phyloP scores from a whole-genome alignment of 2,113 vertebrate species.

The Microcebus jonahi region DNA sequence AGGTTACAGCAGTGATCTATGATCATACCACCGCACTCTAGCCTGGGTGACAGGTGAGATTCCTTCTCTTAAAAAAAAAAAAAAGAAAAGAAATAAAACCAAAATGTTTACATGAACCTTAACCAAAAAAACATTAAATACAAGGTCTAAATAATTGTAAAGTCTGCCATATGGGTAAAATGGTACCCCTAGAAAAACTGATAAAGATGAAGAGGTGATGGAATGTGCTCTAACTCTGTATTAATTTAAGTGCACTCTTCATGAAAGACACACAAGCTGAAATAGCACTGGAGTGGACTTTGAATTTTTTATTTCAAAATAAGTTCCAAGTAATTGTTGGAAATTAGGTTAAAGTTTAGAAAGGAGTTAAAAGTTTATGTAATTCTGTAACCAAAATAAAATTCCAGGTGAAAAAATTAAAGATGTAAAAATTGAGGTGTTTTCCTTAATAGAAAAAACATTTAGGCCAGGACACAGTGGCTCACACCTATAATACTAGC shows the following conservation, averaged over 20 bases:
- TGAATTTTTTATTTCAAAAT: constrained; percentile 28
- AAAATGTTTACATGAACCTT: not conserved
- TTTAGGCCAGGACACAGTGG: too few relatives aligned
- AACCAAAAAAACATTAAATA: not conserved
- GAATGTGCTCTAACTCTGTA: not conserved
- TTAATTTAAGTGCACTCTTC: not conserved
- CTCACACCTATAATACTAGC: too few relatives aligned
- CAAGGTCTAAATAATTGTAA: not conserved
- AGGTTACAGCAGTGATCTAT: too few relatives aligned
- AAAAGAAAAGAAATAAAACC: not conserved
- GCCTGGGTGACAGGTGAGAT: too few relatives aligned
- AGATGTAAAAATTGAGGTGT: not conserved
- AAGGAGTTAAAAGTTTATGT: not conserved
- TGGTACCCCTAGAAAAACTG: not conserved
- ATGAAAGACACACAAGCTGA: not conserved
- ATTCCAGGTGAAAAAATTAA: not conserved
- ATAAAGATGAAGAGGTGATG: not conserved
- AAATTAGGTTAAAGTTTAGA: constrained; percentile 6
- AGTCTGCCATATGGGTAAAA: not conserved
- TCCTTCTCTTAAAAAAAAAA: too few relatives aligned
- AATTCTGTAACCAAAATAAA: constrained; percentile 3
- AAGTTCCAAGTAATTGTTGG: not conserved
- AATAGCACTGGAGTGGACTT: not conserved
- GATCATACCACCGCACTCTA: too few relatives aligned
- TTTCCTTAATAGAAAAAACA: not conserved